Conservation (phyloP, 2,113 vertebrate genomes). For the Mustelus asterias region DNA sequence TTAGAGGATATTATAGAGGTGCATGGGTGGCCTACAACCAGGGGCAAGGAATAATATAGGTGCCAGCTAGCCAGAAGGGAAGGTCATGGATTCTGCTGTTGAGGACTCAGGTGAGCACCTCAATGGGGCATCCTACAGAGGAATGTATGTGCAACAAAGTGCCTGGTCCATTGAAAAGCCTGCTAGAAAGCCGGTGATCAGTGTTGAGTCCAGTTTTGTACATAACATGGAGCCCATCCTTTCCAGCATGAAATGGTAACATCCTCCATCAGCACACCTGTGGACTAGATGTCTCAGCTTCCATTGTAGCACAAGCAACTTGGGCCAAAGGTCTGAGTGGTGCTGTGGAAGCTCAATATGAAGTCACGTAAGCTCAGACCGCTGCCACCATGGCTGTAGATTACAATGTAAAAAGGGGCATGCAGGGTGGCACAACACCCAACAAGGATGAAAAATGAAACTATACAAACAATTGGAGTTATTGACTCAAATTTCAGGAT, state of each 20-base stretch:
- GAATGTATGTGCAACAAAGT: neutral
- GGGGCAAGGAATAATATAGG: neutral
- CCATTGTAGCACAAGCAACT: no score
- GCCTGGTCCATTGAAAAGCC: neutral
- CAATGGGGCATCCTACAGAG: neutral
- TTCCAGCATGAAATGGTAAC: neutral
- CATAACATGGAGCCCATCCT: neutral
- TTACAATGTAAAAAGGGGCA: neutral
- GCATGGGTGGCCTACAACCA: neutral
- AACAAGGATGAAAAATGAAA: neutral
- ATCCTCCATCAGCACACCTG: neutral
- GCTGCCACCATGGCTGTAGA: neutral
- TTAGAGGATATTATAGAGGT: neutral
- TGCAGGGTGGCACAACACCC: neutral
- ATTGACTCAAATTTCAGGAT: neutral
- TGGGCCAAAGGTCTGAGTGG: neutral
- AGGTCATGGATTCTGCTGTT: neutral
- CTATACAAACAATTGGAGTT: neutral
- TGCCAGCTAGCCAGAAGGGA: neutral
- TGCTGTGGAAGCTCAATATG: neutral
- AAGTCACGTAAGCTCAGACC: neutral
- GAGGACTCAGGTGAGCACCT: neutral
- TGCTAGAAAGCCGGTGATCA: neutral
- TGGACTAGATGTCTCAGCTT: neutral
- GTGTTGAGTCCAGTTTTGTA: neutral